Evolutionary conservation across 1,140 invertebrate genomes (phyloP).

Genomic region (Copidosoma floridanum): DNA sequence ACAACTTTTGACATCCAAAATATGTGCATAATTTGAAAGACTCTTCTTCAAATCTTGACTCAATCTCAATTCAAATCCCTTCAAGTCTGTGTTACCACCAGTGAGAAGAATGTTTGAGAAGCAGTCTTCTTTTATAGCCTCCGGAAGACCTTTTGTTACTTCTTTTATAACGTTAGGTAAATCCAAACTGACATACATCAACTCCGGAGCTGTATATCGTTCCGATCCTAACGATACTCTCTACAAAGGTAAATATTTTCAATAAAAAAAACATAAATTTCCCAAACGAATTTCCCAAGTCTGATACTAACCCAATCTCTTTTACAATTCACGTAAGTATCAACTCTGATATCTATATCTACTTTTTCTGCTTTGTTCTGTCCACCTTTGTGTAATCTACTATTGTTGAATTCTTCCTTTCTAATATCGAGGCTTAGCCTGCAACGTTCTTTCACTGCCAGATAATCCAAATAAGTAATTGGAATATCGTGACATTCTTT

Average conservation of each 20-base stretch:
- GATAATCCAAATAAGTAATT: slow-evolving; percentile 53
- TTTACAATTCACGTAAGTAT: slow-evolving; percentile 50
- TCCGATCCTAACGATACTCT: slow-evolving; percentile 55
- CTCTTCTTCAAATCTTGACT: slow-evolving; percentile 52
- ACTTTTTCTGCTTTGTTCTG: slow-evolving; percentile 40
- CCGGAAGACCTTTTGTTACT: slow-evolving; percentile 50
- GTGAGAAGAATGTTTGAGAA: slow-evolving; percentile 57
- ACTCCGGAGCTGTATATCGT: slow-evolving; percentile 56
- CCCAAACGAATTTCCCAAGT: background rate
- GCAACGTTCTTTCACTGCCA: slow-evolving; percentile 55
- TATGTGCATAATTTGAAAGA: slow-evolving; percentile 50
- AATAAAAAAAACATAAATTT: background rate
- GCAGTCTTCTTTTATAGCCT: slow-evolving; percentile 51
- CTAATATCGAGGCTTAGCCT: slow-evolving; percentile 55
- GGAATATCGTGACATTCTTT: slow-evolving; percentile 54
- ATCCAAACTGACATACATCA: slow-evolving; percentile 56
- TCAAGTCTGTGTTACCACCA: slow-evolving; percentile 57
- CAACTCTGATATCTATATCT: slow-evolving; percentile 49
- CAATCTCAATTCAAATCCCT: slow-evolving; percentile 53
- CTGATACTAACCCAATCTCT: slow-evolving; percentile 46
- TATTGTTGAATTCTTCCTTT: slow-evolving; percentile 43
- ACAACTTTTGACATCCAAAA: slow-evolving; percentile 54
- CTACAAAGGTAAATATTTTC: slow-evolving; percentile 33
- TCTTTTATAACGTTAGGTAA: slow-evolving; percentile 55
- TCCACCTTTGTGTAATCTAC: slow-evolving; percentile 22